Evolutionary conservation across 2,888 invertebrate genomes (phyloP).

Genomic region (Drosophila mettleri): DNA sequence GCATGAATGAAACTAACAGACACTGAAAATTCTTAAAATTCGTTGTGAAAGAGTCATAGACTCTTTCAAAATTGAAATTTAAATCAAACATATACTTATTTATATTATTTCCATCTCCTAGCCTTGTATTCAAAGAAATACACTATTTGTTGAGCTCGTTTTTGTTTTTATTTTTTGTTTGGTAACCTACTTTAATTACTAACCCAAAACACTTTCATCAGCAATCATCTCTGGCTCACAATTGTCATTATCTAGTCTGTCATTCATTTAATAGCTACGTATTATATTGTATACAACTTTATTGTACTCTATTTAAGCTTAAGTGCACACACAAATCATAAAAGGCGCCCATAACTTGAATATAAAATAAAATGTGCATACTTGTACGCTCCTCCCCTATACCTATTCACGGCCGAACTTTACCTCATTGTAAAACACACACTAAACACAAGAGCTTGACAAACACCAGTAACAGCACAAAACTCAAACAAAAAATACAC

Average conservation of each 20-base stretch:
- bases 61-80: conserved; percentile 58
- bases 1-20: conserved; percentile 58
- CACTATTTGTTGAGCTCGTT: conserved; percentile 10
- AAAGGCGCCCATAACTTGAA: conserved; percentile 15
- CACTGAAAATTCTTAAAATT: conserved; percentile 22
- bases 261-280: conserved; percentile 29
- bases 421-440: conserved; percentile 78
- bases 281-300: conserved; percentile 22
- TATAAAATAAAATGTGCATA: conserved; percentile 43
- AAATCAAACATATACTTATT: conserved; percentile 10
- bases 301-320: conserved; percentile 55
- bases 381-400: conserved; percentile 65
- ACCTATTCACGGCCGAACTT: conserved; percentile 78
- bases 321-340: conserved; percentile 52
- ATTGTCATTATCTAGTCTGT: conserved; percentile 27
- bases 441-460: conserved; percentile 54
- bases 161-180: background rate
- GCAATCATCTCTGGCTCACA: conserved; percentile 14
- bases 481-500: conserved; percentile 30
- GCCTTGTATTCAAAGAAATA: conserved; percentile 51
- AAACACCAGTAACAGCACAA: conserved; percentile 47
- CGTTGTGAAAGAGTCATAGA: conserved; percentile 20
- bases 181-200: background rate
- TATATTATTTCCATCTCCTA: conserved; percentile 25
- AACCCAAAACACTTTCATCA: conserved; percentile 13